Evolutionary conservation across 2,888 invertebrate species (phyloP).

Genomic region (Lithophane leautieri): DNA sequence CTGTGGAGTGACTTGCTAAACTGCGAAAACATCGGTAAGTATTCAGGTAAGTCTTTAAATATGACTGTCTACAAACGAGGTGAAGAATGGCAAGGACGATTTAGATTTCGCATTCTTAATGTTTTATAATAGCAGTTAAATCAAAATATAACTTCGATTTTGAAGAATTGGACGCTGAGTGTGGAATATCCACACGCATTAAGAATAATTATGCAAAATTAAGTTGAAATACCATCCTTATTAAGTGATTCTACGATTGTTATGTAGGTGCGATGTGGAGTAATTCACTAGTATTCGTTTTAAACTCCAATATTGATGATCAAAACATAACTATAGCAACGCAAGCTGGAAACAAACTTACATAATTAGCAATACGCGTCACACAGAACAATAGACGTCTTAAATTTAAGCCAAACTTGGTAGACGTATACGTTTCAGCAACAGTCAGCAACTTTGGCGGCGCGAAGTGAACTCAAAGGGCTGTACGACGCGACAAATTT

Average conservation of each 20-base stretch:
- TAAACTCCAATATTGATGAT: slow-evolving; percentile 13
- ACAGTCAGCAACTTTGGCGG: slow-evolving; percentile 75
- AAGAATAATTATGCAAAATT: background rate
- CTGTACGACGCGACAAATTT: slow-evolving; percentile 83
- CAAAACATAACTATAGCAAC: slow-evolving; percentile 5
- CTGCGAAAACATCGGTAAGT: slow-evolving; percentile 46
- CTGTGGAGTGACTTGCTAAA: slow-evolving; percentile 51
- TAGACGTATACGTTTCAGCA: slow-evolving; percentile 52
- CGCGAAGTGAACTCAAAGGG: slow-evolving; percentile 68
- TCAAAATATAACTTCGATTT: no score
- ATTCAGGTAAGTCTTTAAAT: slow-evolving; percentile 51
- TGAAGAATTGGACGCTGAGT: no score
- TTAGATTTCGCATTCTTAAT: background rate
- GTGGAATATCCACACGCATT: background rate
- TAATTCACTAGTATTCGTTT: slow-evolving; percentile 5
- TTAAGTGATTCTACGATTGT: background rate
- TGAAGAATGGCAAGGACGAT: slow-evolving; percentile 5
- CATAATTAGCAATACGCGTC: slow-evolving; percentile 52
- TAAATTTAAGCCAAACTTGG: slow-evolving; percentile 57
- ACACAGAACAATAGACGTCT: slow-evolving; percentile 55
- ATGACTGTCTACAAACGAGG: slow-evolving; percentile 30
- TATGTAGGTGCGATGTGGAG: background rate
- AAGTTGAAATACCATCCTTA: background rate
- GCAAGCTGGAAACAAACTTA: slow-evolving; percentile 33
- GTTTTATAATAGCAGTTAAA: background rate